Evolutionary conservation across 2,797 vertebrate species (phyloP).

Genomic region (Mionectes olivaceus): DNA sequence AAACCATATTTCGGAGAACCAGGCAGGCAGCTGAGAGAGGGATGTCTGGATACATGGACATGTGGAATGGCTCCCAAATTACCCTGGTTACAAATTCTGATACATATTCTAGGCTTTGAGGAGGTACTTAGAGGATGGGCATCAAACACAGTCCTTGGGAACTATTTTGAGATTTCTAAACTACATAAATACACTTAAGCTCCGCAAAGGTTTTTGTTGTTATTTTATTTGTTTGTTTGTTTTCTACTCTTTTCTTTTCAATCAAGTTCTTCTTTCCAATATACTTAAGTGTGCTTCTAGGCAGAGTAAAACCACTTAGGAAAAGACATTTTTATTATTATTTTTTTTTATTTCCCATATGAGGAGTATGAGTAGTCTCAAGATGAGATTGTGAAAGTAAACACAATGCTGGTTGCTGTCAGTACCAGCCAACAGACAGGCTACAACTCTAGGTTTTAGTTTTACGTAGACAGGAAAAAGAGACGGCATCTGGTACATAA

Average conservation of each 20-base stretch:
- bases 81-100: neutral
- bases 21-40: neutral
- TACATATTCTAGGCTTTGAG: neutral
- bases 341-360: neutral
- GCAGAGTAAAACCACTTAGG: neutral
- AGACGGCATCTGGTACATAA: neutral
- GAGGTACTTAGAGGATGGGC: neutral
- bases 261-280: neutral
- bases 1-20: neutral
- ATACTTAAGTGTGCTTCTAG: neutral
- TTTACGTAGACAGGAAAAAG: neutral
- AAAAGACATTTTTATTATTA: neutral
- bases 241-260: neutral
- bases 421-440: neutral
- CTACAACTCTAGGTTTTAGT: neutral
- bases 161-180: neutral
- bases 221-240: neutral
- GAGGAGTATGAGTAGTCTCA: neutral
- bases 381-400: neutral
- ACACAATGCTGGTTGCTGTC: neutral
- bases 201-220: neutral
- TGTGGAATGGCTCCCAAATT: neutral
- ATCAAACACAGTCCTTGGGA: neutral
- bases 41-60: accelerated
- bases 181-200: neutral